phyloP scores from a whole-genome alignment of 1,140 invertebrate genomes.

The Sitophilus oryzae region DNA sequence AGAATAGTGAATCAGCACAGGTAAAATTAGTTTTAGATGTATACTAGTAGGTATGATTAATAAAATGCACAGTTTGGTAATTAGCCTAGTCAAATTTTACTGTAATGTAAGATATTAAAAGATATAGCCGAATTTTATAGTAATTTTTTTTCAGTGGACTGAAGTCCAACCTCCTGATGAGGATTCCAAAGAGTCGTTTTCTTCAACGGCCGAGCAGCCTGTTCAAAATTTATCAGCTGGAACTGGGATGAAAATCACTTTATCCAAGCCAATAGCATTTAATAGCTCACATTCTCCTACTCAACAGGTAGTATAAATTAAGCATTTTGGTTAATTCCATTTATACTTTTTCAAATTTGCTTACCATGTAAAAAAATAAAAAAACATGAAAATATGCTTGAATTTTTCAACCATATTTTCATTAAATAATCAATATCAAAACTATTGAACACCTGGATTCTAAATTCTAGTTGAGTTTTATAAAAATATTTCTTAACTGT shows the following conservation, averaged over 20 bases:
- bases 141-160: constrained; percentile 38
- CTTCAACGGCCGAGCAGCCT: constrained; percentile 34
- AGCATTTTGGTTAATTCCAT: neutral
- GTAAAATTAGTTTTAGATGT: constrained; percentile 15
- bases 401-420: no score
- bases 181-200: constrained; percentile 39
- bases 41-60: no score
- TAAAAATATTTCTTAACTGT: no score
- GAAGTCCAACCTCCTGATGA: constrained; percentile 41
- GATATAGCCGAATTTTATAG: no score
- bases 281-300: constrained; percentile 42
- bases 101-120: no score
- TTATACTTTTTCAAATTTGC: neutral
- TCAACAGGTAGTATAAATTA: constrained; percentile 7
- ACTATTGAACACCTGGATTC: no score
- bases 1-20: constrained; percentile 32
- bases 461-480: no score
- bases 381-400: no score
- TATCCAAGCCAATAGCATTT: constrained; percentile 39
- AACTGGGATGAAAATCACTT: constrained; percentile 40
- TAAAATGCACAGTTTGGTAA: no score
- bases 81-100: no score
- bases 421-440: no score
- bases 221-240: constrained; percentile 29
- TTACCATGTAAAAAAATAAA: neutral